These are phyloP conservation scores for Erythrocercus mccallii DNA, from an alignment of 2,113 vertebrate genomes.

Conservation along the genomic window DNA sequence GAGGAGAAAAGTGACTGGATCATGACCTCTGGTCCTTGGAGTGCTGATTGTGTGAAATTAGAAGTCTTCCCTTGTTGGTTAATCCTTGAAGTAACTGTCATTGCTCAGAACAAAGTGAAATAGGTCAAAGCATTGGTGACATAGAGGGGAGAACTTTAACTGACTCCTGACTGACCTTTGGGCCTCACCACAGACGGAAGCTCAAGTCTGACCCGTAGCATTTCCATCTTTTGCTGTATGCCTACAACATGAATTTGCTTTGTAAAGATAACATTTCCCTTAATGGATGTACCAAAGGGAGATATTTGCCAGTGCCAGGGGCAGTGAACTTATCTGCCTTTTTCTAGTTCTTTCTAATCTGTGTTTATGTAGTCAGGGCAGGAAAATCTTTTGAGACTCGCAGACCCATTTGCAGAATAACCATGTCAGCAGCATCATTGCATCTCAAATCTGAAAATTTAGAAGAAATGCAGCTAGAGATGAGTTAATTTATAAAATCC, in stretches of 20 bases:
- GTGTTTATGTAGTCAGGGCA: not conserved
- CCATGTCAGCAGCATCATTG: not conserved
- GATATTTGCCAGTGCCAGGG: not conserved
- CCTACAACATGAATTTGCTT: not conserved
- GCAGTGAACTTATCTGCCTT: constrained; percentile 9
- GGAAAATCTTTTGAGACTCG: not conserved
- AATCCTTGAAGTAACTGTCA: constrained; percentile 9
- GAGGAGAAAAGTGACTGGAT: not conserved
- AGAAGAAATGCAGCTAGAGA: not conserved
- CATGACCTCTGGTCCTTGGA: not conserved
- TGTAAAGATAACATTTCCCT: not conserved
- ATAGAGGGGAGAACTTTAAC: not conserved
- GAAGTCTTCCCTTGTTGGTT: constrained; percentile 33
- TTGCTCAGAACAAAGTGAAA: constrained; percentile 35
- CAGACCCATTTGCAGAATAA: not conserved
- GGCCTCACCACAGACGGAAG: not conserved
- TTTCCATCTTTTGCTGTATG: not conserved
- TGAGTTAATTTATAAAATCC: not conserved
- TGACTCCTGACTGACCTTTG: not conserved
- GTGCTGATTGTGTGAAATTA: constrained; percentile 51
- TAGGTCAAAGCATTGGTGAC: constrained; percentile 18
- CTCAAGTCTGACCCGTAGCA: not conserved
- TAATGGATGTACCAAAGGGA: not conserved
- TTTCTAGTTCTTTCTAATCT: constrained; percentile 26
- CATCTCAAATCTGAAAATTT: constrained; percentile 12